Conservation (phyloP, 2,797 vertebrate species). For the Enteromius treurensis region DNA sequence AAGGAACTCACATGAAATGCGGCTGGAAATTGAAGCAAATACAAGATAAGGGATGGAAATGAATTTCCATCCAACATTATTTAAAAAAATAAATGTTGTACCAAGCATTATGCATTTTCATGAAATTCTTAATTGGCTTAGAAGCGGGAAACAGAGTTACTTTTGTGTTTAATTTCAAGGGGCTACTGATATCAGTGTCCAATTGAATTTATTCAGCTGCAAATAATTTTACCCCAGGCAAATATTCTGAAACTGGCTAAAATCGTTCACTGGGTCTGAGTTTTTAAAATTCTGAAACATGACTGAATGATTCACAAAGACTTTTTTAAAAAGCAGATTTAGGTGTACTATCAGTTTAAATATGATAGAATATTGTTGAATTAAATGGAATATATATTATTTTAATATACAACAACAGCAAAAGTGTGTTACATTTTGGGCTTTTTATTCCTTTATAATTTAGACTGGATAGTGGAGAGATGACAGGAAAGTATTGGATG, state of each 20-base stretch:
- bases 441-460: too few species aligned
- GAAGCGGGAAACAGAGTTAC: slow-evolving; percentile 16
- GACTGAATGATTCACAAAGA: not conserved
- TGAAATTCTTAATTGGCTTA: slow-evolving; percentile 47
- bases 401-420: not conserved
- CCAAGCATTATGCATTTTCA: slow-evolving; percentile 60
- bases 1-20: slow-evolving; percentile 65
- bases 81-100: slow-evolving; percentile 67
- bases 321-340: not conserved
- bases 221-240: not conserved
- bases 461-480: not conserved
- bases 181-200: slow-evolving; percentile 12
- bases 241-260: not conserved
- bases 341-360: not conserved
- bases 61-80: slow-evolving; percentile 59
- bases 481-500: not conserved
- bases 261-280: not conserved
- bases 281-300: not conserved
- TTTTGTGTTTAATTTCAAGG: slow-evolving; percentile 37
- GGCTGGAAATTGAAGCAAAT: slow-evolving; percentile 56
- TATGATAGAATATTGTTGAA: not conserved
- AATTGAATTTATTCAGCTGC: slow-evolving; percentile 16
- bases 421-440: not conserved
- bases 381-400: not conserved
- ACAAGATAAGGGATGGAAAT: slow-evolving; percentile 63